Evolutionary conservation across 1,140 invertebrate genomes (phyloP), one percentile per base, ranked within the genome.

Genomic region (Charaxes varanes): DNA sequence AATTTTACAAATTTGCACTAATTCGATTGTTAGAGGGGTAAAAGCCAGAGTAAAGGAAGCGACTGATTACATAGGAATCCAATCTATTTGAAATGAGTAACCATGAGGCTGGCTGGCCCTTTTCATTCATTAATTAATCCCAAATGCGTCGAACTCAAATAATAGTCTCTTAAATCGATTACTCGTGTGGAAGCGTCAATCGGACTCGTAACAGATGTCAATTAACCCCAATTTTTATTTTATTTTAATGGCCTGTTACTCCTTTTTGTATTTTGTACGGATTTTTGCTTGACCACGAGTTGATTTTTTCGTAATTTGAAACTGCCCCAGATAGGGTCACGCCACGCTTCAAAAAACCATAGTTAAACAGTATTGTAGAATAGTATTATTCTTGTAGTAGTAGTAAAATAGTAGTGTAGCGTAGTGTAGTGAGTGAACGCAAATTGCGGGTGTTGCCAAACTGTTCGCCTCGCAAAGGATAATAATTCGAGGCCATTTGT

Each of bases 81-180:
- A 69, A 73, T 71, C 53, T 60, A 55, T 37, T 61, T 44, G 49
- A 64, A 65, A 70, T 68, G 68, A 72, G 61, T 69, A 61, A 68
- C 62, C 65, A 30, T 41, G n/a, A n/a, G n/a, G n/a, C n/a, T n/a
- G n/a, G 41, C 48, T 63, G 69, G 62, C 67, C 77, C 73, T 78
- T 79, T 78, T 78, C 71, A 77, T 78, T 65, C 64, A 68, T 68
- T 81, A 72, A 81, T 78, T 78, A 78, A 81, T 72, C 67, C 66
- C 55, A 68, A 73, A 67, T 65, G 62, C 58, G 54, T 38, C 49
- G 53, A 62, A 61, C 60, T 68, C 62, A 68, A 72, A 79, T 77
- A 77, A 79, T 74, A 70, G 72, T 57, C 74, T 73, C 63, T 74
- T 72, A 70, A 73, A 79, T 43, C 68, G 70, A 72, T 76, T 62